Base-by-base conservation (phyloP, 2,113 vertebrate genomes). In the Physeter macrocephalus region DNA sequence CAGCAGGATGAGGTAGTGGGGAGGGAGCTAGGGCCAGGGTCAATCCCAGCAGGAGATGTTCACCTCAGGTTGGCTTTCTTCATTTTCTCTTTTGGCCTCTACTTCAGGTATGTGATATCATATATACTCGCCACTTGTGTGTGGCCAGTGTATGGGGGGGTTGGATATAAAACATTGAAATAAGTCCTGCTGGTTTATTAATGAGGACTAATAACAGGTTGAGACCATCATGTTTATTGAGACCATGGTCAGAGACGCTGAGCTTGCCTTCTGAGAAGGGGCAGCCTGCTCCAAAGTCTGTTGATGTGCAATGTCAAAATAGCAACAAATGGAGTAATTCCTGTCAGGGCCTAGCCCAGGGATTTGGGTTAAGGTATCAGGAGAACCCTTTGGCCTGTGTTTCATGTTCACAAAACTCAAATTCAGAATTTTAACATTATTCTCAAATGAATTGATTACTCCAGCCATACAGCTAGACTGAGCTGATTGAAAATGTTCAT, bases 371-470 rank as follows among this genome's bases (percentile, higher is more conserved):
- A 64, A 34, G 43, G 7, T 92, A 31, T 74, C 29, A 85, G 18
- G 75, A 74, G 57, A 93, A 36, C 20, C 67, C 61, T 95, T 72
- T 94, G 34, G 34, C 34, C 57, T 61, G 8, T 91, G n/a, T 93
- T 71, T 94, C 54, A 67, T 15, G 36, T 80, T 95, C 59, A 90
- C 8, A 59, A 88, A 90, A 90, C 34, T 94, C 78, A 96, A 84
- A 92, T 86, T 94, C 88, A 96, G 66, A 90, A 25, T 88, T 96
- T 71, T 85, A 15, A 82, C 54, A 93, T 95, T 81, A 88, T 88
- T 52, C 11, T 93, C 57, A 90, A 88, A 89, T 91, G 59, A 87
- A 74, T 29, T 96, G 18, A 21, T 90, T 94, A 81, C 7, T 96
- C 31, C 13, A 96, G 46, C 39, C 59, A 64, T 52, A 92, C n/a